A percentile compares a stretch with the other conserved stretches of the same genome.
These are phyloP conservation scores for Volucella inflata DNA, from an alignment of 2,888 invertebrate genomes.

Conservation along the genomic window DNA sequence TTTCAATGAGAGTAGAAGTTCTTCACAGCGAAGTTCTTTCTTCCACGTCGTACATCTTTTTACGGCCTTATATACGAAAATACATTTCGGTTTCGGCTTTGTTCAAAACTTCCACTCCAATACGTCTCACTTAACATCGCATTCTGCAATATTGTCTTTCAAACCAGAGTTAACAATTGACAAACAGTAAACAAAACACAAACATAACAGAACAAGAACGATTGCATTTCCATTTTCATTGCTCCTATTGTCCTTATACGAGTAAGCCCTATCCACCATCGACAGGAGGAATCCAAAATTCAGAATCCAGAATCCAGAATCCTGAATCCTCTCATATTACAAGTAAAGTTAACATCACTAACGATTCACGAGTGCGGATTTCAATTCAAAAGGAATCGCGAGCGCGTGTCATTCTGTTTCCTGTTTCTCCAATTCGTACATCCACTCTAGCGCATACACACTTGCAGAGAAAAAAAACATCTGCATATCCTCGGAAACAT, in stretches of 20 bases:
- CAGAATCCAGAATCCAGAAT: constrained; percentile 33
- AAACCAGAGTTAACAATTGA: constrained; percentile 44
- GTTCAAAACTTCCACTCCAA: constrained; percentile 9
- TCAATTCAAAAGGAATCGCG: constrained; percentile 71
- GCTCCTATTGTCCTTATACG: too few species aligned
- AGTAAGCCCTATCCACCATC: constrained; percentile 18
- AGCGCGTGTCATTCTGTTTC: constrained; percentile 73
- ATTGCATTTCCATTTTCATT: constrained; percentile 20
- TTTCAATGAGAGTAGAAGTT: too few species aligned
- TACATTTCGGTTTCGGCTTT: background rate
- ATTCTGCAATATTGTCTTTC: constrained; percentile 29
- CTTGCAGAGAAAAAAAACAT: constrained; percentile 55
- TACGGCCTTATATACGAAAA: background rate
- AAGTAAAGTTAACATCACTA: constrained; percentile 70
- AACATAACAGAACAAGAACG: constrained; percentile 28
- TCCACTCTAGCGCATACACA: too few species aligned
- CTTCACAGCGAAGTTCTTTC: too few species aligned
- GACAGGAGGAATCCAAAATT: constrained; percentile 11
- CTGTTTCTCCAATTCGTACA: constrained; percentile 55
- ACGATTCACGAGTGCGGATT: constrained; percentile 68
- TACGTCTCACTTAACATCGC: constrained; percentile 20
- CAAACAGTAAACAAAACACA: constrained; percentile 54
- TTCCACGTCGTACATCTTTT: background rate
- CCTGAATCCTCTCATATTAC: constrained; percentile 64
- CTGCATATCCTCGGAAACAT: constrained; percentile 61